A percentile compares a stretch with the other conserved stretches of the same genome.
Conservation (phyloP, 2,797 vertebrate species). For the Zenarchopterus dispar region DNA sequence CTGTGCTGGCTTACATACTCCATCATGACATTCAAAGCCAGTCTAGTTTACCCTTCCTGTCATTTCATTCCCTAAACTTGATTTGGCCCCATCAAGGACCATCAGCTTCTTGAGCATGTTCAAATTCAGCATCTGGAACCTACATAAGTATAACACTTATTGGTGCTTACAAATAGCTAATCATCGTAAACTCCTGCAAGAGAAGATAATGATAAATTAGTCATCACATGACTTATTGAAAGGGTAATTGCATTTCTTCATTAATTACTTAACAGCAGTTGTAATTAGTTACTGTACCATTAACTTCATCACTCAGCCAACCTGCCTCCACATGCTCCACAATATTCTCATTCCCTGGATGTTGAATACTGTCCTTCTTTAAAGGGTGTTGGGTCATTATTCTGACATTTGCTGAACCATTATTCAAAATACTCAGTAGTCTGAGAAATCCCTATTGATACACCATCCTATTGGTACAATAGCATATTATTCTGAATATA, state of each 20-base stretch:
- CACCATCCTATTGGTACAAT: no score
- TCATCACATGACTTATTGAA: constrained; percentile 10
- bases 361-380: background rate
- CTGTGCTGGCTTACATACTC: no score
- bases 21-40: no score
- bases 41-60: no score
- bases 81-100: no score
- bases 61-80: no score
- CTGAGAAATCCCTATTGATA: no score
- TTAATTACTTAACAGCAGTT: constrained; percentile 6
- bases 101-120: no score
- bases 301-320: constrained; percentile 8
- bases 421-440: no score
- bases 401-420: no score
- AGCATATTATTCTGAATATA: no score
- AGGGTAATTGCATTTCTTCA: constrained; percentile 3
- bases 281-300: constrained; percentile 1
- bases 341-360: background rate
- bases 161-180: background rate
- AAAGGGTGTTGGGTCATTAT: no score
- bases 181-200: background rate
- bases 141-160: background rate
- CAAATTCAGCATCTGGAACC: background rate
- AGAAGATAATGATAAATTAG: background rate
- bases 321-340: background rate